These are phyloP conservation scores for Scytalopus superciliaris DNA, from an alignment of 2,113 vertebrate genomes.

Conservation along the genomic window DNA sequence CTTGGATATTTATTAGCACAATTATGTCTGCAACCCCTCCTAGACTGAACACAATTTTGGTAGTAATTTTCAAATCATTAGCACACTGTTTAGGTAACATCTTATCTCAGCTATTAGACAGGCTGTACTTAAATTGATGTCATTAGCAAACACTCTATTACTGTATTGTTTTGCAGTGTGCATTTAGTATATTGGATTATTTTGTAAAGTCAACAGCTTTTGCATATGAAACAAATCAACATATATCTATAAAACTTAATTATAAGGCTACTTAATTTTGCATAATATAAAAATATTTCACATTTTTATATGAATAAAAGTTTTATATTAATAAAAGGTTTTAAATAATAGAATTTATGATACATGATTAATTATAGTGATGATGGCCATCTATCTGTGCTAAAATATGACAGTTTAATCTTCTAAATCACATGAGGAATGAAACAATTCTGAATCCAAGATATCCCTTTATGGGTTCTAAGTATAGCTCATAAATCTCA, in stretches of 20 bases:
- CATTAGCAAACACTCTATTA: slow-evolving; percentile 41
- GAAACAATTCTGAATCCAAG: slow-evolving; percentile 26
- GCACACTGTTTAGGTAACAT: slow-evolving; percentile 10
- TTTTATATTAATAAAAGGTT: neutral
- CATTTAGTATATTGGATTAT: slow-evolving; percentile 26
- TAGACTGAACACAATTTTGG: slow-evolving; percentile 9
- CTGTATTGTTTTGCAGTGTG: slow-evolving; percentile 32
- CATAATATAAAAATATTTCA: slow-evolving; percentile 13
- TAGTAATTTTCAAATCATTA: slow-evolving; percentile 61
- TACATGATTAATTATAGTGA: slow-evolving; percentile 56
- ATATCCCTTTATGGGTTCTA: slow-evolving; percentile 34
- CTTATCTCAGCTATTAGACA: slow-evolving; percentile 44
- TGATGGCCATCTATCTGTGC: slow-evolving; percentile 27
- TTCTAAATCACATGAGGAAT: slow-evolving; percentile 56
- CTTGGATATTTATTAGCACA: slow-evolving; percentile 39
- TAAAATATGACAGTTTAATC: slow-evolving; percentile 64
- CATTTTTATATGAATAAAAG: neutral
- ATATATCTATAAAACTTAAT: slow-evolving; percentile 16
- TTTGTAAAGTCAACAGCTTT: slow-evolving; percentile 26
- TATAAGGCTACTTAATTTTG: slow-evolving; percentile 38
- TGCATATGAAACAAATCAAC: slow-evolving; percentile 36
- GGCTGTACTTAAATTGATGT: slow-evolving; percentile 41
- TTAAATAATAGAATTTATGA: slow-evolving; percentile 55
- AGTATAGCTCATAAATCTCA: slow-evolving; percentile 48
- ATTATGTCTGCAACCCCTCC: neutral